Percentiles rank a stretch among this genome's conserved stretches.
phyloP scores from a whole-genome alignment of 37 sponge, comb jelly and placozoan genomes.

The Halisarca cf. caerulea region DNA sequence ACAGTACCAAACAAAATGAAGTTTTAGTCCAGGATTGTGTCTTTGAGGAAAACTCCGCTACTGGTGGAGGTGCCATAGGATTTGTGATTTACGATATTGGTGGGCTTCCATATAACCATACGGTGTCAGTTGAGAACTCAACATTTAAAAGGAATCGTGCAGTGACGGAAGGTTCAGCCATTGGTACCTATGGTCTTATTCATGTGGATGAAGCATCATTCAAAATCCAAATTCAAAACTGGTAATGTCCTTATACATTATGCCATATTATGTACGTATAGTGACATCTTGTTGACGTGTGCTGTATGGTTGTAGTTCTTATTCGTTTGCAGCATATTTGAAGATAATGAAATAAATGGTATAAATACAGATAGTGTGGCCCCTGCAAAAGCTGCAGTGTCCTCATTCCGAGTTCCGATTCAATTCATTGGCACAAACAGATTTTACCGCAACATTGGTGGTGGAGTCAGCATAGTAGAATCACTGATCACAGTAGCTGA shows the following conservation, averaged over 20 bases:
- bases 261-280: no score
- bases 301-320: no score
- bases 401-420: neutral
- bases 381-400: neutral
- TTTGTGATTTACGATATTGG: neutral
- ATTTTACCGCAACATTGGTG: neutral
- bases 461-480: neutral
- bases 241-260: no score
- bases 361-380: no score
- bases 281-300: no score
- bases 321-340: no score
- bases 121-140: neutral
- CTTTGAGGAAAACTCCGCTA: constrained; percentile 3
- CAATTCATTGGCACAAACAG: neutral
- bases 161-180: constrained; percentile 8
- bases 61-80: neutral
- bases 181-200: neutral
- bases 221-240: neutral
- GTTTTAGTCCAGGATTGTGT: neutral
- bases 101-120: no score
- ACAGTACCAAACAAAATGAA: neutral
- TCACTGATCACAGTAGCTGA: neutral
- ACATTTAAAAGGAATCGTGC: neutral
- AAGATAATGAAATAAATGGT: no score
- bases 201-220: neutral